These are phyloP conservation scores for Anodontia alba DNA, from an alignment of 2,888 invertebrate genomes.

Conservation along the genomic window DNA sequence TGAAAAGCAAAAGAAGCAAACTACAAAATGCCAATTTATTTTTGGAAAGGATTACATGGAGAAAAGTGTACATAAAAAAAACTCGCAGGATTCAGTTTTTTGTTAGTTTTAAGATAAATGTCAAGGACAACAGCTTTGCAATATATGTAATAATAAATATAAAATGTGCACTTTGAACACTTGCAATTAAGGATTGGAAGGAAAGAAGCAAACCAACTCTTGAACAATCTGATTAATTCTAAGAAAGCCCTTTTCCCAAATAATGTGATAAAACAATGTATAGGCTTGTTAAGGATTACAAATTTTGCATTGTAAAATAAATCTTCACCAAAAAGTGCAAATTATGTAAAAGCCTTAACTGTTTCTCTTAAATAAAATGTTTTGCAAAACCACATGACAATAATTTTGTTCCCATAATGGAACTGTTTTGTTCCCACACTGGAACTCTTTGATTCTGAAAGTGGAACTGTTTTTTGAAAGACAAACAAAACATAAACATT, in stretches of 20 bases:
- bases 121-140: conserved; percentile 6
- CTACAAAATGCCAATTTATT: not conserved
- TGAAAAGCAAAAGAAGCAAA: not conserved
- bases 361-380: conserved; percentile 18
- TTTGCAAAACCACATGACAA: conserved; percentile 82
- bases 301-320: not conserved
- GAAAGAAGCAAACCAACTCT: conserved; percentile 6
- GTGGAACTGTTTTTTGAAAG: not conserved
- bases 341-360: conserved; percentile 11
- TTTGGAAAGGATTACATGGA: conserved; percentile 2
- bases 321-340: conserved; percentile 18
- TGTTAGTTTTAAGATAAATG: not conserved
- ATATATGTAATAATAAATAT: not conserved
- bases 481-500: conserved; percentile 7
- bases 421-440: not conserved
- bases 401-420: conserved; percentile 5
- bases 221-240: conserved; percentile 10
- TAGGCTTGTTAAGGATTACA: conserved; percentile 6
- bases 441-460: not conserved
- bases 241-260: conserved; percentile 13
- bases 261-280: not conserved
- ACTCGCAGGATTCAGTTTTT: not conserved
- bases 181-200: conserved; percentile 1
- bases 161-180: not conserved
- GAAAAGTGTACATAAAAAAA: not conserved